Evolutionary conservation across 2,888 invertebrate genomes (phyloP).

Genomic region (Geotrupes spiniger): DNA sequence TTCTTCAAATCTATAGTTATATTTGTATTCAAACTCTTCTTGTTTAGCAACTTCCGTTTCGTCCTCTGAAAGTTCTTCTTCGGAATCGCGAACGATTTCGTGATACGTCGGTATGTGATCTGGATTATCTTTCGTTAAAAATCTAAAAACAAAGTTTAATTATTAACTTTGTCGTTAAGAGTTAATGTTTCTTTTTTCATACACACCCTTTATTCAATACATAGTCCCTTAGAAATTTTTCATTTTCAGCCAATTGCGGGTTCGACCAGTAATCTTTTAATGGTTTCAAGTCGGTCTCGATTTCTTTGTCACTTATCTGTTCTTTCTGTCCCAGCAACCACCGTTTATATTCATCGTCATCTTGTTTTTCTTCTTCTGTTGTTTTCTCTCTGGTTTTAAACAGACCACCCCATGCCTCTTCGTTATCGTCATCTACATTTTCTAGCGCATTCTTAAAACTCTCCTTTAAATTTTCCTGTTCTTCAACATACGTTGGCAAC

Average conservation of each 20-base stretch:
- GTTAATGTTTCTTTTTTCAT: neutral
- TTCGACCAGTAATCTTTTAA: conserved; percentile 82
- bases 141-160: conserved; percentile 40
- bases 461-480: conserved; percentile 64
- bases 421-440: conserved; percentile 51
- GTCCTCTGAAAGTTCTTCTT: conserved; percentile 69
- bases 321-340: conserved; percentile 78
- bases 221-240: conserved; percentile 90
- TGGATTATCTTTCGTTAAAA: conserved; percentile 52
- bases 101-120: conserved; percentile 61
- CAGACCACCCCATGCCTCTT: conserved; percentile 54
- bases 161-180: neutral
- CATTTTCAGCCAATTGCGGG: conserved; percentile 76
- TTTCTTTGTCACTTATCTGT: conserved; percentile 57
- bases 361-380: conserved; percentile 52
- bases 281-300: conserved; percentile 65
- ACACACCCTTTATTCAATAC: conserved; percentile 76
- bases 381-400: conserved; percentile 57
- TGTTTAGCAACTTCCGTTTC: conserved; percentile 77
- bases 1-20: conserved; percentile 95
- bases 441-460: conserved; percentile 59
- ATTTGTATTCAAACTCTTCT: conserved; percentile 90
- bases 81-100: conserved; percentile 62
- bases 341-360: conserved; percentile 65
- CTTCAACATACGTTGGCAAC: conserved; percentile 62